Percentiles rank a stretch among this genome's conserved stretches.
Evolutionary conservation across 2,797 vertebrate species (phyloP).

Genomic region (Florisuga fusca): DNA sequence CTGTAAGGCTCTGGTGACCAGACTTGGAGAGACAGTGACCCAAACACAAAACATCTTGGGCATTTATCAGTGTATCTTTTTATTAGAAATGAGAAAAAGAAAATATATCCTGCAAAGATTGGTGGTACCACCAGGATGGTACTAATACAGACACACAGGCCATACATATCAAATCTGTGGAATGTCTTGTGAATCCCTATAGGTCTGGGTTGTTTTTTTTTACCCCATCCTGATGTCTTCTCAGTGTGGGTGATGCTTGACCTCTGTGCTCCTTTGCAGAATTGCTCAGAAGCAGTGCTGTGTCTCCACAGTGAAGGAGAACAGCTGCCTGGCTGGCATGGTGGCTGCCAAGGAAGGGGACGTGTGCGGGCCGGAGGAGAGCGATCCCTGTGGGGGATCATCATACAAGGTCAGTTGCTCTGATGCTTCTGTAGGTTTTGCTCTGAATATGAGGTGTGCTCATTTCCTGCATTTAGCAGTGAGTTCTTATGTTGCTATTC

Average conservation of each 20-base stretch:
- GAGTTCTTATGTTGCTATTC: fast-evolving
- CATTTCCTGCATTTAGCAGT: not conserved
- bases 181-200: not conserved
- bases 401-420: conserved; percentile 83
- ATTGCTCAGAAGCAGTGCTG: conserved; percentile 91
- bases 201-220: not conserved
- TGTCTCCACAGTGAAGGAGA: conserved; percentile 84
- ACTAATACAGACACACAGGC: not conserved
- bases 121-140: not conserved
- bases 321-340: conserved; percentile 87
- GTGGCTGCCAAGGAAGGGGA: conserved; percentile 85
- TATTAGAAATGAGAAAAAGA: not conserved
- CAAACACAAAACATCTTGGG: not conserved
- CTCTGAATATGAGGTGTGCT: not conserved
- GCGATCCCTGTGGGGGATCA: conserved; percentile 78
- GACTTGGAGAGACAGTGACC: not conserved
- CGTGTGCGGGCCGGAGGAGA: conserved; percentile 77
- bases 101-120: not conserved
- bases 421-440: not conserved
- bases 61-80: not conserved
- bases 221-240: not conserved
- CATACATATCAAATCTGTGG: not conserved
- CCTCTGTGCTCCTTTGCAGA: conserved; percentile 73
- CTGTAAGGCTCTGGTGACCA: not conserved
- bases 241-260: not conserved